Conservation (phyloP, 2,888 invertebrate species). For the Timema podura region DNA sequence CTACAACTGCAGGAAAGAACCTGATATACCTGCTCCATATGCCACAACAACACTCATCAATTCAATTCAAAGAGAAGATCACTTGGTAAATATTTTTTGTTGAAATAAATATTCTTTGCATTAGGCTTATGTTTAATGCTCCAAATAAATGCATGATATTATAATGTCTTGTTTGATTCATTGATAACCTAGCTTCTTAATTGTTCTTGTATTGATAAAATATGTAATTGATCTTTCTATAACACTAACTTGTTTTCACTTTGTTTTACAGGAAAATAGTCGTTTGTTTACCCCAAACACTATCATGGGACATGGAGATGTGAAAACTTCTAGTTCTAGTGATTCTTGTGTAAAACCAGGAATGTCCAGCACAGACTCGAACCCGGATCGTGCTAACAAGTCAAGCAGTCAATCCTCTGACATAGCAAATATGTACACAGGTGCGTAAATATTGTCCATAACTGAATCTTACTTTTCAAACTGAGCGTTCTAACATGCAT, state of each 20-base stretch:
- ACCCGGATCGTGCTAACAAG: constrained; percentile 29
- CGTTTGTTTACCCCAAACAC: constrained; percentile 31
- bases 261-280: constrained; percentile 30
- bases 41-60: constrained; percentile 69
- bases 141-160: too few species aligned
- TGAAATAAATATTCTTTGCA: too few species aligned
- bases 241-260: too few species aligned
- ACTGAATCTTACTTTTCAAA: too few species aligned
- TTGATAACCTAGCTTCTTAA: too few species aligned
- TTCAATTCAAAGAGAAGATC: constrained; percentile 38
- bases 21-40: constrained; percentile 66
- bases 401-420: constrained; percentile 29
- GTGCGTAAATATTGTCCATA: constrained; percentile 12
- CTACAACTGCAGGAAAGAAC: constrained; percentile 49
- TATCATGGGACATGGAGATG: constrained; percentile 31
- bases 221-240: too few species aligned
- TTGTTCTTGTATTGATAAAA: too few species aligned
- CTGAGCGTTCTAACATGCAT: too few species aligned
- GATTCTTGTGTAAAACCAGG: constrained; percentile 32
- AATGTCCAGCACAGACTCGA: constrained; percentile 27
- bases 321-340: constrained; percentile 35
- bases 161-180: too few species aligned
- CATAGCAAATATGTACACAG: constrained; percentile 28
- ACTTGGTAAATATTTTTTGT: constrained; percentile 13
- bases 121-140: too few species aligned